phyloP scores from a whole-genome alignment of 2,113 vertebrate genomes.

The Ammodytes dubius region DNA sequence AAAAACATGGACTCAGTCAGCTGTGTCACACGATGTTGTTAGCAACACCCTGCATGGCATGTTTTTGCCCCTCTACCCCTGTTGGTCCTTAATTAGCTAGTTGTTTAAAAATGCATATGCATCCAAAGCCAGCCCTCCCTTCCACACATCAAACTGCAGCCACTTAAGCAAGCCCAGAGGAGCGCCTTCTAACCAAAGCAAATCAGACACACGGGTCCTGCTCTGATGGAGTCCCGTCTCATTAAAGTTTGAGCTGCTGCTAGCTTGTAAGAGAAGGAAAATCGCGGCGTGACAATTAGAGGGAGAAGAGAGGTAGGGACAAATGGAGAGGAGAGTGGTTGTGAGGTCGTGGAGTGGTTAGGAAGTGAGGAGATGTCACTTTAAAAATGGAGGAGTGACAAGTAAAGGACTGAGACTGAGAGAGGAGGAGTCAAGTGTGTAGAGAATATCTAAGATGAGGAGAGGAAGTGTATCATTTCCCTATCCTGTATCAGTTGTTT shows the following conservation, averaged over 20 bases:
- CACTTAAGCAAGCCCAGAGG: constrained; percentile 83
- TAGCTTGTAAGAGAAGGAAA: constrained; percentile 48
- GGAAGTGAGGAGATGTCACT: constrained; percentile 40
- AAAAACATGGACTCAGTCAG: background rate
- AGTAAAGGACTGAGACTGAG: constrained; percentile 17
- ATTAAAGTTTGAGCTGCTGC: constrained; percentile 81
- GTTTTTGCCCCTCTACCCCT: constrained; percentile 30
- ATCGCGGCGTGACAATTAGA: constrained; percentile 72
- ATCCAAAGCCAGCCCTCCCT: constrained; percentile 59
- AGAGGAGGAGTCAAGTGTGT: background rate
- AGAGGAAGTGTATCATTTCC: background rate
- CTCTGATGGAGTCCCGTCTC: constrained; percentile 69
- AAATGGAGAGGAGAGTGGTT: constrained; percentile 46
- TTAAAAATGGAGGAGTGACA: constrained; percentile 66
- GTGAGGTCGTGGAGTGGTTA: constrained; percentile 39
- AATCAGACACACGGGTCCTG: constrained; percentile 60
- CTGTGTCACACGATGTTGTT: constrained; percentile 51
- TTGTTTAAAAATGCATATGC: constrained; percentile 79
- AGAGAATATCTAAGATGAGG: background rate
- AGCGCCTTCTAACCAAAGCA: constrained; percentile 69
- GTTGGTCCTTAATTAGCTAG: constrained; percentile 74
- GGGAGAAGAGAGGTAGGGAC: constrained; percentile 34
- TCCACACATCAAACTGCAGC: constrained; percentile 80
- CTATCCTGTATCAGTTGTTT: too few relatives aligned
- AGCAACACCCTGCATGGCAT: constrained; percentile 43